Evolutionary conservation across 37 sponge, comb jelly and placozoan species (phyloP).

Genomic region (Cladorhizidae sp.): DNA sequence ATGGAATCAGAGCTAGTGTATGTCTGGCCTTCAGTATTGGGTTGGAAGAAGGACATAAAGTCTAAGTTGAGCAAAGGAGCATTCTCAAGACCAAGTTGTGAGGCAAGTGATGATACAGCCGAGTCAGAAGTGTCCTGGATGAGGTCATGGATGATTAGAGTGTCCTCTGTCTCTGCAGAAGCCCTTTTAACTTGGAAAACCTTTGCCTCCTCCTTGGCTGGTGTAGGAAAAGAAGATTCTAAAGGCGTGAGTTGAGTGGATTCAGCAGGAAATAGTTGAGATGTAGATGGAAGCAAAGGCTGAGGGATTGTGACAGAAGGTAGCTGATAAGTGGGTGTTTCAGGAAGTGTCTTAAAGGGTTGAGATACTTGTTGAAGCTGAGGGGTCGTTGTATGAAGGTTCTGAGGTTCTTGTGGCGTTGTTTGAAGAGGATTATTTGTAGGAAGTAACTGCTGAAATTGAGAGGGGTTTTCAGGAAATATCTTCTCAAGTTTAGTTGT

Average conservation of each 20-base stretch:
- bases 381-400: too few relatives aligned
- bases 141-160: conserved; percentile 15
- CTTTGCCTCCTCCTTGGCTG: too few relatives aligned
- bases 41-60: conserved; percentile 29
- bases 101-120: conserved; percentile 20
- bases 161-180: background rate
- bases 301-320: too few relatives aligned
- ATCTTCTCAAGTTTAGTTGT: background rate
- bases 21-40: background rate
- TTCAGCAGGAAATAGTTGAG: background rate
- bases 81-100: conserved; percentile 38
- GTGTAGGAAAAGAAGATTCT: too few relatives aligned
- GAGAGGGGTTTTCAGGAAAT: too few relatives aligned
- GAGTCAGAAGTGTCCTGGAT: background rate
- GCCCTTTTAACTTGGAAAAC: background rate
- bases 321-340: too few relatives aligned
- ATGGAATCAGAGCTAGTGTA: background rate
- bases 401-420: too few relatives aligned
- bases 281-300: background rate
- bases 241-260: background rate
- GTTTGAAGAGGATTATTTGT: too few relatives aligned
- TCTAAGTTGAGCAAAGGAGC: conserved; percentile 18
- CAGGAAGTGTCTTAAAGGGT: too few relatives aligned
- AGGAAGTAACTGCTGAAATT: too few relatives aligned
- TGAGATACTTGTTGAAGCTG: too few relatives aligned